Percentiles rank a stretch among this genome's conserved stretches.
Conservation (phyloP, 2,797 vertebrate genomes). For the Falco cherrug region DNA sequence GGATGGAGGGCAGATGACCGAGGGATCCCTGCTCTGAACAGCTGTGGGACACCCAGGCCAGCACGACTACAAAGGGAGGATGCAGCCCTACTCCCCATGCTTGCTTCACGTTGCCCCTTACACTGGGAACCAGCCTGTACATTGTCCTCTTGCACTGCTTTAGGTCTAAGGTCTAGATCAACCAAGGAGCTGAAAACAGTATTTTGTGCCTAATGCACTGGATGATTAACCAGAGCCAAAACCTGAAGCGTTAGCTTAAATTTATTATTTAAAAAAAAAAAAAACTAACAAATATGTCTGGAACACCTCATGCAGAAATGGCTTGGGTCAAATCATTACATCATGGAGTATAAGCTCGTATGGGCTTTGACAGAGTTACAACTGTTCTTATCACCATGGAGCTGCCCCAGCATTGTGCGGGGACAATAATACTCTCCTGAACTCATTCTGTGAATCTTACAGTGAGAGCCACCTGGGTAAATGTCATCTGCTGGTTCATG, state of each 20-base stretch:
- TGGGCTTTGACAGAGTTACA: background rate
- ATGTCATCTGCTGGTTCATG: background rate
- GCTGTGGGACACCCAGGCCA: background rate
- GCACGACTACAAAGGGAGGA: fast-evolving
- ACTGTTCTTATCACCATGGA: background rate
- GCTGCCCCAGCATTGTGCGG: background rate
- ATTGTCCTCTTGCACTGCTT: background rate
- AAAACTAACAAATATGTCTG: background rate
- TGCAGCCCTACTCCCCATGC: background rate
- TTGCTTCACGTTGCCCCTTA: fast-evolving
- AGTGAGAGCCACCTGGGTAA: background rate
- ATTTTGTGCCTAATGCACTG: background rate
- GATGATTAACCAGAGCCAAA: background rate
- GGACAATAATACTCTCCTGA: background rate
- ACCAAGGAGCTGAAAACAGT: background rate
- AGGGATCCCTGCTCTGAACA: background rate
- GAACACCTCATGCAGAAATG: background rate
- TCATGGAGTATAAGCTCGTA: background rate
- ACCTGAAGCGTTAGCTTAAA: background rate
- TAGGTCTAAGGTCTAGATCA: background rate
- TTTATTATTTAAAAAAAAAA: background rate
- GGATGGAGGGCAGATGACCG: fast-evolving
- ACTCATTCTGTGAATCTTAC: background rate
- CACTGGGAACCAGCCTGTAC: background rate
- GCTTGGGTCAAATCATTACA: background rate